phyloP scores from a whole-genome alignment of 1,140 invertebrate genomes.

The Drosophila lini region DNA sequence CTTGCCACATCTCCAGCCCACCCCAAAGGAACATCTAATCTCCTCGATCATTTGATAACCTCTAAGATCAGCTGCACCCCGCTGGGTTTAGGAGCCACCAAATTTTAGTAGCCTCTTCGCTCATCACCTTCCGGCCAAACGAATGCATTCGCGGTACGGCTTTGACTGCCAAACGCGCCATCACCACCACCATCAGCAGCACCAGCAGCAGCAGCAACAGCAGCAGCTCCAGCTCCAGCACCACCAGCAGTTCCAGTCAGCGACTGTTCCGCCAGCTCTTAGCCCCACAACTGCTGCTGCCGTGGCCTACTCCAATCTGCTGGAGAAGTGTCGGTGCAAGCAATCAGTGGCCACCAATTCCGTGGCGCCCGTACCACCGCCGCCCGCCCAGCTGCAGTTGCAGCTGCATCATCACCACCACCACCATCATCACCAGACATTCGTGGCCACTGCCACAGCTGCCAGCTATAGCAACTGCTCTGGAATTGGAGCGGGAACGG shows the following conservation, averaged over 20 bases:
- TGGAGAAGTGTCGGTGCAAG: slow-evolving; percentile 81
- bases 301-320: slow-evolving; percentile 59
- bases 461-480: slow-evolving; percentile 67
- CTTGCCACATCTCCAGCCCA: neutral
- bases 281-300: slow-evolving; percentile 37
- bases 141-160: slow-evolving; percentile 82
- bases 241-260: slow-evolving; percentile 46
- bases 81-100: neutral
- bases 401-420: slow-evolving; percentile 74
- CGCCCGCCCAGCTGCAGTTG: slow-evolving; percentile 62
- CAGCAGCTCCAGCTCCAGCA: slow-evolving; percentile 43
- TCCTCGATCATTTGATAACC: neutral
- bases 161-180: slow-evolving; percentile 79
- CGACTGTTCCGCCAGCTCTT: slow-evolving; percentile 21
- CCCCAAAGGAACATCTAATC: too few relatives aligned
- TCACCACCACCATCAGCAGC: slow-evolving; percentile 52
- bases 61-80: neutral
- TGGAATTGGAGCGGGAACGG: slow-evolving; percentile 33
- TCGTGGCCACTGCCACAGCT: slow-evolving; percentile 72
- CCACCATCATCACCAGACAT: slow-evolving; percentile 78
- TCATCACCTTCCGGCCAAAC: slow-evolving; percentile 55
- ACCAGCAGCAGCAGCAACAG: slow-evolving; percentile 47
- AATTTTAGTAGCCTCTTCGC: slow-evolving; percentile 17
- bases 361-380: slow-evolving; percentile 34
- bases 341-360: slow-evolving; percentile 33